Percentiles rank a stretch among this genome's conserved stretches.
These are phyloP conservation scores for Aricia agestis DNA, from an alignment of 1,140 invertebrate species.

Conservation along the genomic window DNA sequence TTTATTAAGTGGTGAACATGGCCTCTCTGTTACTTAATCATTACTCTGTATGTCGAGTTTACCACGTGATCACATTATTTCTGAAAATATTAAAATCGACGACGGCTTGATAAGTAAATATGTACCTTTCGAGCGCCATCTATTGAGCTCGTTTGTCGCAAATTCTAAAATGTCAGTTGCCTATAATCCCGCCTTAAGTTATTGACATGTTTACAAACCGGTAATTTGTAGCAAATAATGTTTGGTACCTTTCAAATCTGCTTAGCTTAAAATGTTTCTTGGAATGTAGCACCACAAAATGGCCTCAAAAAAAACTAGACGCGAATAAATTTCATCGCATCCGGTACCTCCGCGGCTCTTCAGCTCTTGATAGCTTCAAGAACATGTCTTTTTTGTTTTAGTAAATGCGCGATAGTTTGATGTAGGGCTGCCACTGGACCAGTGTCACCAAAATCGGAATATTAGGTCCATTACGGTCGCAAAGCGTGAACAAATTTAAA, in stretches of 20 bases:
- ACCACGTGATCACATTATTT: too few relatives aligned
- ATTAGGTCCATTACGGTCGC: not conserved
- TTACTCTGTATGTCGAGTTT: too few relatives aligned
- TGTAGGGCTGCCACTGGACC: not conserved
- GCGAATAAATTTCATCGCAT: constrained; percentile 73
- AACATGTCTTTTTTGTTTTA: constrained; percentile 64
- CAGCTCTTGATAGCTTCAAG: constrained; percentile 68
- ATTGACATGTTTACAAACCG: constrained; percentile 1
- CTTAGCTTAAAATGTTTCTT: constrained; percentile 47
- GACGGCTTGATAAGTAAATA: too few relatives aligned
- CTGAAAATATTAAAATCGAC: too few relatives aligned
- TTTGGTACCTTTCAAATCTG: constrained; percentile 16
- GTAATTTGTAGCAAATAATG: constrained; percentile 13
- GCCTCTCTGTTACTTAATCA: too few relatives aligned
- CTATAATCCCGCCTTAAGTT: too few relatives aligned
- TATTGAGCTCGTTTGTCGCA: too few relatives aligned
- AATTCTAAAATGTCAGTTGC: too few relatives aligned
- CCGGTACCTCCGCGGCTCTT: constrained; percentile 68
- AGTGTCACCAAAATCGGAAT: not conserved
- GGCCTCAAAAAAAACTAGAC: constrained; percentile 64
- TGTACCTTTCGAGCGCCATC: too few relatives aligned
- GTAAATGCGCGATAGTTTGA: constrained; percentile 72
- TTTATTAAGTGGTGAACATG: too few relatives aligned
- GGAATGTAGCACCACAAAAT: constrained; percentile 65
- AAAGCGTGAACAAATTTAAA: too few relatives aligned